A percentile compares a stretch with the other conserved stretches of the same genome.
phyloP scores from a whole-genome alignment of 2,888 invertebrate species.

The Tetragonisca angustula region DNA sequence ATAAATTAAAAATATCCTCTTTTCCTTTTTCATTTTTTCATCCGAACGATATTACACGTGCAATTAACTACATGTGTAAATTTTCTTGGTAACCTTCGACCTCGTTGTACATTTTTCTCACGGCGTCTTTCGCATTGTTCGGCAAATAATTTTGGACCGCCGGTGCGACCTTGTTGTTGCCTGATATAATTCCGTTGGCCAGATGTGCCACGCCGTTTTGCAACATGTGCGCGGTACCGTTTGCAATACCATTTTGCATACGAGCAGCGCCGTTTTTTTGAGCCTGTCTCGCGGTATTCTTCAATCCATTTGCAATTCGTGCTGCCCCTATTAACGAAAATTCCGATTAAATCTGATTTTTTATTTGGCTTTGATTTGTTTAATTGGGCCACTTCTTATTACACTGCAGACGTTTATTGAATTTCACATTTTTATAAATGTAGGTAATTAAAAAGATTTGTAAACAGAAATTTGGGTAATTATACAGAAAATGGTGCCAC shows the following conservation, averaged over 20 bases:
- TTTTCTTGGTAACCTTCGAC: constrained; percentile 83
- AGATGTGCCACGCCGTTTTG: constrained; percentile 79
- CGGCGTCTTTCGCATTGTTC: constrained; percentile 70
- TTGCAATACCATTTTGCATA: constrained; percentile 68
- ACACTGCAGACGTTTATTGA: not conserved
- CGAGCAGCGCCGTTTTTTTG: constrained; percentile 72
- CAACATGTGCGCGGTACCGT: constrained; percentile 73
- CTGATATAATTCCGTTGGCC: constrained; percentile 74
- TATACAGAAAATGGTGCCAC: too few species aligned
- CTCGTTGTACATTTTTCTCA: constrained; percentile 84
- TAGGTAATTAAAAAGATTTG: not conserved
- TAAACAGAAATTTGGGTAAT: not conserved
- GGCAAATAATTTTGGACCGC: constrained; percentile 68
- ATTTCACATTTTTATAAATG: not conserved
- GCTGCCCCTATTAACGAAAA: constrained; percentile 38
- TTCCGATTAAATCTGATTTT: not conserved
- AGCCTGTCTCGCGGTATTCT: constrained; percentile 80
- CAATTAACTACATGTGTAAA: constrained; percentile 60
- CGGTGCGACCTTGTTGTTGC: constrained; percentile 76
- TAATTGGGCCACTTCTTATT: not conserved
- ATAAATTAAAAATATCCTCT: constrained; percentile 33
- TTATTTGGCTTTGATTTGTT: not conserved
- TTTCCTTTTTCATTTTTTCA: not conserved
- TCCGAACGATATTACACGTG: not conserved
- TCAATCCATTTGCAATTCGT: constrained; percentile 80